Base-by-base conservation (phyloP, 2,888 invertebrate genomes). In the Diarsia dahlii region DNA sequence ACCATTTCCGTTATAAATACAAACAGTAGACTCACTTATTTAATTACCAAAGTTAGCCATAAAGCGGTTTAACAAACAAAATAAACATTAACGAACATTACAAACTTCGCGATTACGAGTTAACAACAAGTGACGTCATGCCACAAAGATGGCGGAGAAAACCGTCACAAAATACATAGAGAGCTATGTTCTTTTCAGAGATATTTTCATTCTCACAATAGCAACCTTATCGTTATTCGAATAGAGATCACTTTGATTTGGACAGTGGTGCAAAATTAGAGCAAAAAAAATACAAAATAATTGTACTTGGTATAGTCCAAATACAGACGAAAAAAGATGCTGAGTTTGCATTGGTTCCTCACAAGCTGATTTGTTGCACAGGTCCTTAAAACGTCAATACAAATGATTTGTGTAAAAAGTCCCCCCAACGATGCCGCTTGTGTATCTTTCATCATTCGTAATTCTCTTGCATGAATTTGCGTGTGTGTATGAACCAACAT, bases 101-200 rank as follows among this genome's bases (percentile, higher is more conserved):
- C 50, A 72, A 84, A 84, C 77, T 85, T 84, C 58, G 63, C 50
- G 52, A 80, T 82, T 71, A 80, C 68, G 54, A 72, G 77, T 48
- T 48, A 75, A 74, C 78, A 78, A 81, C 66, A 73, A 71, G 69
- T 83, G 84, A 85, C 81, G 81, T 85, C 76, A 83, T 39, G 58
- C 66, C 71, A 46, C 76, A 78, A 76, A 81, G 72, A 80, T 84
- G 85, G 85, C 76, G 80, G 71, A 65, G 65, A 52, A 72, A 28
- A 58, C 70, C 71, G 45, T 83, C 62, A 39, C 62, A 12, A 39
- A 39, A 62, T 39, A 62, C 5, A 10, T 34, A 34, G 60, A 23
- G 15, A 28, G 58, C 9, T 60, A 23, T 23, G 6, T 56, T 0
- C 4, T 12, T 20, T 12, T 15, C 34, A 9, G 1, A 34, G 9